phyloP scores from a whole-genome alignment of 1,140 invertebrate genomes.

The Armadillidium nasatum region DNA sequence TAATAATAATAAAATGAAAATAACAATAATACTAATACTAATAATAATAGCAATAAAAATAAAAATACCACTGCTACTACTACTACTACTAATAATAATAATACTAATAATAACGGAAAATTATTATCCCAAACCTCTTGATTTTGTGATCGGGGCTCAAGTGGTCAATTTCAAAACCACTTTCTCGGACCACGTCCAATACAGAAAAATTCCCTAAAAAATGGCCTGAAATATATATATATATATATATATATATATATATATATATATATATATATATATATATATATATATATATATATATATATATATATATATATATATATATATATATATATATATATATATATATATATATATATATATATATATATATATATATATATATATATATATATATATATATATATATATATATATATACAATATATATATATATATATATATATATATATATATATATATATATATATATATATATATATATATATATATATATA shows the following conservation, averaged over 20 bases:
- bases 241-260: constrained; percentile 22
- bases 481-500: background rate
- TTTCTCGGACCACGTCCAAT: background rate
- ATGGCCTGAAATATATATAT: background rate
- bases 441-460: no score
- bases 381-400: constrained; percentile 21
- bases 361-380: constrained; percentile 17
- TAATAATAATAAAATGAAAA: no score
- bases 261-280: constrained; percentile 20
- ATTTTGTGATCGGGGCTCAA: background rate
- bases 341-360: constrained; percentile 20
- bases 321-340: constrained; percentile 17
- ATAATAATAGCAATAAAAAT: no score
- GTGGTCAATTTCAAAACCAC: background rate
- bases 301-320: background rate
- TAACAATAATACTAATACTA: no score
- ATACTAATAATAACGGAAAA: no score
- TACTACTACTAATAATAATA: no score
- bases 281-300: background rate
- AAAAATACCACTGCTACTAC: no score
- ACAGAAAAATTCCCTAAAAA: background rate
- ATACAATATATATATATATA: no score
- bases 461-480: background rate
- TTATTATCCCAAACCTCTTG: background rate
- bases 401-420: background rate